Evolutionary conservation across 92 coral and sea anemone genomes (phyloP), one percentile per base, ranked within the genome.

Genomic region (Parazoanthus swiftii): DNA sequence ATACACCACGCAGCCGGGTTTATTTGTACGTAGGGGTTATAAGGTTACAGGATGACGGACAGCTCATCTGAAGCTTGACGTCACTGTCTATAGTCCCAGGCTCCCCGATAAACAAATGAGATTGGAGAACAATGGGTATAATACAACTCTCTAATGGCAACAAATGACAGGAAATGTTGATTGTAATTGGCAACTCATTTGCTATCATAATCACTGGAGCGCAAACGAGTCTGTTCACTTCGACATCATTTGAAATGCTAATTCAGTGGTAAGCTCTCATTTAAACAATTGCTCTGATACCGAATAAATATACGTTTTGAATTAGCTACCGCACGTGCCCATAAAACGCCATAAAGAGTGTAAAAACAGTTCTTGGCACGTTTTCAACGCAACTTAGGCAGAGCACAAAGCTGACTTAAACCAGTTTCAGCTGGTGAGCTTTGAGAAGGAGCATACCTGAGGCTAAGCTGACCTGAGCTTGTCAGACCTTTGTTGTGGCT

Each of bases 1-100:
- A 44, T 70, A 9, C 68, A 71, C 79, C 15, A 29, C 87, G 79
- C 87, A 70, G 79, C 77, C 87, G 67, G 87, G 1, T 84, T 84
- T 84, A 48, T 33, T 8, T 3, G 38, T 48, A 7, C 38, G 86
- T 70, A 76, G 26, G 51, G 79, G 80, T 36, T 38, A 18, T 39
- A 16, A 1, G 46, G 80, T 74, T 72, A 70, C 44, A 3, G 1
- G 43, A 33, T 46, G 86, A 65, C 86, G 25, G 20, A 25, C 21
- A 65, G 16, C 35, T 42, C 81, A 14, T n/a, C 38, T 83, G 77
- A 70, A 44, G 36, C n/a, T 25, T 43, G 86, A 84, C 87, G 78
- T 70, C 66, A 72, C 33, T 33, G 39, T 18, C 77, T 74, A 35
- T 42, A 43, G 66, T 9, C 20, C 87, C 79, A 44, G 87, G 65